These are phyloP conservation scores for Clunio marinus DNA, from an alignment of 2,888 invertebrate species.

Conservation along the genomic window DNA sequence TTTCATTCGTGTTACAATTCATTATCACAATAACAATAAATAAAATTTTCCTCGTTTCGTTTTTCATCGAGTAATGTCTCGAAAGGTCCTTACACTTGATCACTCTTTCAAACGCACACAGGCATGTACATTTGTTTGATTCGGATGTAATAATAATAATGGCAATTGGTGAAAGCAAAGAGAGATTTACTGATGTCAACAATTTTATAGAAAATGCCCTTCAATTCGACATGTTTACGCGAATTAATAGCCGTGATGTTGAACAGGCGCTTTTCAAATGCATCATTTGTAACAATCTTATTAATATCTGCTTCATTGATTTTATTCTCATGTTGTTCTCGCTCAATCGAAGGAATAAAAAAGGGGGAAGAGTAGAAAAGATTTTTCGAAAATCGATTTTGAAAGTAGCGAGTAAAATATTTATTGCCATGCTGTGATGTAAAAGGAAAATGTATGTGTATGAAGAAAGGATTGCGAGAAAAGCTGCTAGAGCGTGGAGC, in stretches of 20 bases:
- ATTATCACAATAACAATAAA: slow-evolving; percentile 26
- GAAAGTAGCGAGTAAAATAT: slow-evolving; percentile 2
- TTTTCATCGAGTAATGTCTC: not conserved
- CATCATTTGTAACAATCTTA: slow-evolving; percentile 13
- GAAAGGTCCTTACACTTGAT: slow-evolving; percentile 9
- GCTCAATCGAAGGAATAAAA: not conserved
- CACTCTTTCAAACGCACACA: slow-evolving; percentile 15
- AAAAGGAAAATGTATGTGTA: not conserved
- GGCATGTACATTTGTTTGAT: not conserved
- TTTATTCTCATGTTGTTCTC: slow-evolving; percentile 21
- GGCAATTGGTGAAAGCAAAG: not conserved
- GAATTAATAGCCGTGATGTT: not conserved
- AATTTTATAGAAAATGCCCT: not conserved
- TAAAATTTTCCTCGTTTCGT: slow-evolving; percentile 11
- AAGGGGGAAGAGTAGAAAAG: not conserved
- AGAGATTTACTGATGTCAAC: slow-evolving; percentile 10
- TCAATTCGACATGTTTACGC: not conserved
- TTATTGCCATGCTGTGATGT: slow-evolving; percentile 13
- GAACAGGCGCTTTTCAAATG: slow-evolving; percentile 2
- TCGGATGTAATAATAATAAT: no score
- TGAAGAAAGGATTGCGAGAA: not conserved
- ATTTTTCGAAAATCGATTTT: not conserved
- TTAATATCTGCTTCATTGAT: slow-evolving; percentile 17
- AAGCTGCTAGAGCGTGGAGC: not conserved
- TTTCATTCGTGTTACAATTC: slow-evolving; percentile 14